These are phyloP conservation scores for Laticauda laticaudata DNA, from an alignment of 2,113 vertebrate species.

Conservation along the genomic window DNA sequence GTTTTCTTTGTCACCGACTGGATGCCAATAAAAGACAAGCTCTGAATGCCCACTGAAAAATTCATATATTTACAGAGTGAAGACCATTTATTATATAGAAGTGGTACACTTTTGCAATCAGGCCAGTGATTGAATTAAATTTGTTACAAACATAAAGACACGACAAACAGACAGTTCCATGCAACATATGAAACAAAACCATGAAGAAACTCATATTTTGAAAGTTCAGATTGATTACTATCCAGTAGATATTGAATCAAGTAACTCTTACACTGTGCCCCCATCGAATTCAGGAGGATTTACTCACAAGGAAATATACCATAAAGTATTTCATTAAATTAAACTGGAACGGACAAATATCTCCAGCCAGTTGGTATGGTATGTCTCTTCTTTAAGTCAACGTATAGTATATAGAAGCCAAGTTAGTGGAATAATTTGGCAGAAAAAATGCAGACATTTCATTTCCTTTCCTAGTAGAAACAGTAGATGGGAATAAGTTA, in stretches of 20 bases:
- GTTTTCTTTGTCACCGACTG: background rate
- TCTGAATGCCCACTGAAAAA: background rate
- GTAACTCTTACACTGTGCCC: background rate
- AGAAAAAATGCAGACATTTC: background rate
- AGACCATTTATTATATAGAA: background rate
- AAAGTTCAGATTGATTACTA: background rate
- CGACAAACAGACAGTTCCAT: background rate
- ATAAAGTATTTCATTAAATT: background rate
- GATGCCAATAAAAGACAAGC: background rate
- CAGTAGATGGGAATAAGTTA: background rate
- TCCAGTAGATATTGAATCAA: background rate
- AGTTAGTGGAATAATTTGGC: background rate
- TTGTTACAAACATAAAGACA: background rate
- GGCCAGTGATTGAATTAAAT: background rate
- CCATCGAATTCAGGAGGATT: background rate
- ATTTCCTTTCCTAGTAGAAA: background rate
- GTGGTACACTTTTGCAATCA: background rate
- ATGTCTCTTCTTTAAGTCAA: background rate
- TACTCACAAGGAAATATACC: background rate
- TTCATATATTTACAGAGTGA: background rate
- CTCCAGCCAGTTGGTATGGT: background rate
- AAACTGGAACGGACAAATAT: background rate
- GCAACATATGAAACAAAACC: background rate
- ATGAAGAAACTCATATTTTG: background rate
- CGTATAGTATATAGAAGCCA: background rate